Base-by-base conservation (phyloP, 2,113 vertebrate genomes). In the Aphyosemion australe region DNA sequence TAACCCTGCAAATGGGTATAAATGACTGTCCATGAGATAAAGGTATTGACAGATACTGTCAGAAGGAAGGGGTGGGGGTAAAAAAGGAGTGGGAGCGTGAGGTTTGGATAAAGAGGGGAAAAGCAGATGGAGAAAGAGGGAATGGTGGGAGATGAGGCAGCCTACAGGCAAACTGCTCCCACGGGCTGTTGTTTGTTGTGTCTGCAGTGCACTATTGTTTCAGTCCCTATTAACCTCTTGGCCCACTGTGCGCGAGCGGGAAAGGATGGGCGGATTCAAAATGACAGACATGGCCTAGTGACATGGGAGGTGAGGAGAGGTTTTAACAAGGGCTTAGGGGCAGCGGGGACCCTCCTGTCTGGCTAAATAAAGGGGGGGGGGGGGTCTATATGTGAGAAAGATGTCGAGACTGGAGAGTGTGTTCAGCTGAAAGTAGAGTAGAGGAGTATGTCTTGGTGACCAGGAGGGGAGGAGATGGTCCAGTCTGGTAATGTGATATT, bases 141-240 rank as follows among this genome's bases (percentile, higher is more conserved):
- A 60, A 18, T 64, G 75, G 72, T 61, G 77, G 70, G 80, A 85
- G 79, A 79, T 74, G 80, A 82, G 79, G 80, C 76, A 55, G 70
- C 76, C 90, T 76, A 71, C 71, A 82, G 87, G 83, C 72, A 78
- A 49, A 80, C 89, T 74, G 79, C 93, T 93, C 86, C 88, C 72
- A 43, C 32, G 80, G 86, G 89, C 87, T 84, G 79, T 83, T 87
- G 92, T 92, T 90, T 89, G 82, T 92, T 93, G 93, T 93, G 90
- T 90, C 92, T 92, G 80, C 80, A 60, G 83, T 76, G 37, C 80
- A 76, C 92, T 76, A 91, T 94, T 94, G 93, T 95, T 92, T 92
- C 69, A 87, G 60, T 81, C 79, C 89, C 89, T 92, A 89, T 92
- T 95, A 93, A 95, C 94, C 94, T 91, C 84, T 91, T 87, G 92